phyloP scores from a whole-genome alignment of 2,888 invertebrate genomes.

The Neoscelio sp. region DNA sequence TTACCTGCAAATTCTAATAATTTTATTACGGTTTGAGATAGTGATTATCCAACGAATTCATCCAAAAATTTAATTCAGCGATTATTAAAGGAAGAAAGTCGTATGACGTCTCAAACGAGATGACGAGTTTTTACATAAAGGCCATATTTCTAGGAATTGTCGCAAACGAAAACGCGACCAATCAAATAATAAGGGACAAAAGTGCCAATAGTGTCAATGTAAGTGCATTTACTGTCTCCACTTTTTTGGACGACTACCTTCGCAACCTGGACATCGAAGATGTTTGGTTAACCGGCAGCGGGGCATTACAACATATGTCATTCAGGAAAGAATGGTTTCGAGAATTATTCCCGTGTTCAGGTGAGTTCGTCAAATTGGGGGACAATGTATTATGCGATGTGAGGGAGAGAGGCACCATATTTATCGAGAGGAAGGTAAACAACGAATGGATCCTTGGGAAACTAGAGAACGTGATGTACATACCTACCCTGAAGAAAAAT shows the following conservation, averaged over 20 bases:
- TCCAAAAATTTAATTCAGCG: neutral
- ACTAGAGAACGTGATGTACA: constrained; percentile 33
- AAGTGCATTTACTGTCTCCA: neutral
- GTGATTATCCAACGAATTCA: constrained; percentile 1
- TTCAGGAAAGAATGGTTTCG: constrained; percentile 32
- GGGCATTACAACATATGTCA: constrained; percentile 29
- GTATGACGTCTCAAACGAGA: neutral
- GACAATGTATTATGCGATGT: constrained; percentile 8
- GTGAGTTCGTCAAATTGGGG: constrained; percentile 8
- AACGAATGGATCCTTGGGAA: constrained; percentile 13
- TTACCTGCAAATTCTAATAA: constrained; percentile 42
- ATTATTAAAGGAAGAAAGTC: constrained; percentile 6
- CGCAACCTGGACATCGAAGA: neutral
- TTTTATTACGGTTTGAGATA: constrained; percentile 60
- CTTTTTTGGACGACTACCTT: neutral
- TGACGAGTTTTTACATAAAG: constrained; percentile 13
- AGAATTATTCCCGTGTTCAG: neutral
- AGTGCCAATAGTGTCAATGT: too few species aligned
- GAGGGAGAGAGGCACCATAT: neutral
- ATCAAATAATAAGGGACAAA: neutral
- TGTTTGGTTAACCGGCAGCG: constrained; percentile 30
- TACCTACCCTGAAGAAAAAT: constrained; percentile 38
- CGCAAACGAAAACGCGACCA: neutral
- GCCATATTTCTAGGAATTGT: constrained; percentile 1
- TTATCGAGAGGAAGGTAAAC: neutral